phyloP scores from a whole-genome alignment of 2,797 vertebrate genomes.

The Protosalanx chinensis region DNA sequence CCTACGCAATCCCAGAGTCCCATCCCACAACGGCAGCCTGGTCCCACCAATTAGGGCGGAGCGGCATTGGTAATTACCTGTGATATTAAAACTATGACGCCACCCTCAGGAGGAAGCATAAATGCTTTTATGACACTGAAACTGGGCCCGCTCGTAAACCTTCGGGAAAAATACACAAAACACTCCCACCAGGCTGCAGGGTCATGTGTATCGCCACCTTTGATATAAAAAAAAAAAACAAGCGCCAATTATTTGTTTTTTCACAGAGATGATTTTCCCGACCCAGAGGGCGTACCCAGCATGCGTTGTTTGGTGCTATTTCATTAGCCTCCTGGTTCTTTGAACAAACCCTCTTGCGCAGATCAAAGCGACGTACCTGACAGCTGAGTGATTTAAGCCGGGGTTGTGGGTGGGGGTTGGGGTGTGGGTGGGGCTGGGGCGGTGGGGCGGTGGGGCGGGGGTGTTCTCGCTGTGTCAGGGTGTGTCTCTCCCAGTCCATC shows the following conservation, averaged over 20 bases:
- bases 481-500: constrained; percentile 13
- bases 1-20: not conserved
- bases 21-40: not conserved
- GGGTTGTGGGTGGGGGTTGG: no score
- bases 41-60: constrained; percentile 4
- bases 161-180: constrained; percentile 14
- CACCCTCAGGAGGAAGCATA: constrained; percentile 20
- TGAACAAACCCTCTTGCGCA: constrained; percentile 29
- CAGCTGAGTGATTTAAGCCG: constrained; percentile 35
- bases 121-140: constrained; percentile 28
- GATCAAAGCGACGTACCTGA: constrained; percentile 43
- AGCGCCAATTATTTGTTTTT: constrained; percentile 23
- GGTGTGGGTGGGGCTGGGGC: not conserved
- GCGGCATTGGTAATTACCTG: constrained; percentile 10
- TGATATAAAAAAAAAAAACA: constrained; percentile 30
- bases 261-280: not conserved
- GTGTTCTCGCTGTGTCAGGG: constrained; percentile 7
- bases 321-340: constrained; percentile 7
- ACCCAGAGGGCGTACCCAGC: constrained; percentile 33
- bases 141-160: constrained; percentile 15
- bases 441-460: not conserved
- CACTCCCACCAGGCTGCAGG: constrained; percentile 15
- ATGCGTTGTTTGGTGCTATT: constrained; percentile 29
- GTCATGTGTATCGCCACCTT: constrained; percentile 21
- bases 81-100: constrained; percentile 11